Base-by-base conservation (phyloP, 2,888 invertebrate species). In the Rugalucina vietnamica region DNA sequence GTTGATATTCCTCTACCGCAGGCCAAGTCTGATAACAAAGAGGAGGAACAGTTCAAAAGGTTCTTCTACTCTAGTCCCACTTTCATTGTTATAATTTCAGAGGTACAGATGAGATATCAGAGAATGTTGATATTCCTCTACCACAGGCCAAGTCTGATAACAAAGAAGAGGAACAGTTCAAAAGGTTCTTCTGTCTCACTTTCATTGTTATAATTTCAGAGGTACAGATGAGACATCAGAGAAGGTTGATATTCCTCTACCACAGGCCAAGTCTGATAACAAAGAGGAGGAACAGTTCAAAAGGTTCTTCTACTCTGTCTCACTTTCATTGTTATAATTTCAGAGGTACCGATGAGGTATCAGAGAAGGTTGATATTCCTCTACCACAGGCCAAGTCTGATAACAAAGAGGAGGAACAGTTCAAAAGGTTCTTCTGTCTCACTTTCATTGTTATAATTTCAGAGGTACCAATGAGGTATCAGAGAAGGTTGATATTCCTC, bases 21-120 rank as follows among this genome's bases (percentile, higher is more conserved):
- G 24, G 79, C 88, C 4, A 85, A 96, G 57, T 82, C 93, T 81
- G 91, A 92, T n/a, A 93, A 72, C 76, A 92, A 91, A 71, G 90
- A 90, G 89, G 93, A 85, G 72, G 94, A 94, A 65, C 65, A 65
- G 65, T n/a, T n/a, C n/a, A n/a, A n/a, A n/a, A 43, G 43, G 43
- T 43, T 43, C 43, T 43, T 43, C 43, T 43, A 43, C 43, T 43
- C 43, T 43, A n/a, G n/a, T n/a, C n/a, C n/a, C n/a, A n/a, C n/a
- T n/a, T n/a, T n/a, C n/a, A n/a, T n/a, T n/a, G n/a, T n/a, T n/a
- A n/a, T n/a, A 54, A 18, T 65, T 65, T 65, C 34, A 89, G 89
- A 60, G 86, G 87, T 39, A 85, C 86, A 32, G 92, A 92, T 88
- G 92, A 91, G 60, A 89, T 85, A 1, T 90, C 91, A 76, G 90